Evolutionary conservation across 2,797 vertebrate genomes (phyloP).

Genomic region (Hafferia zeledoni): DNA sequence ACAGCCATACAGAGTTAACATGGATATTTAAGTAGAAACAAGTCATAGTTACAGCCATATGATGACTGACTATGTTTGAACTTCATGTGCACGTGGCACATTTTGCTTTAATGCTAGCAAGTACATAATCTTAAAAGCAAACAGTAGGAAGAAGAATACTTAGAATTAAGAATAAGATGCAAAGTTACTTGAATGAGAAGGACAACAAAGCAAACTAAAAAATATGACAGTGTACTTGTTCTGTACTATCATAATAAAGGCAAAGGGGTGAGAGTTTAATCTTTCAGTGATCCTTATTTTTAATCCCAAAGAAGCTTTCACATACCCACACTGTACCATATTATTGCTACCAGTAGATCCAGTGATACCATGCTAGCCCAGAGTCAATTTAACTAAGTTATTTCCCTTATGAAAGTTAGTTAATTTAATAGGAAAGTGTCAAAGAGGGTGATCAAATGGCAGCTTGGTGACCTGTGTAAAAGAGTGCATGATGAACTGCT

Average conservation of each 20-base stretch:
- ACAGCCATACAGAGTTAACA: background rate
- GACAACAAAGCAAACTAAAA: background rate
- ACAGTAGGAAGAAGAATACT: background rate
- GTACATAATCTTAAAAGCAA: background rate
- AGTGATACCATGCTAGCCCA: background rate
- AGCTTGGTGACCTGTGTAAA: background rate
- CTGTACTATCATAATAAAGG: background rate
- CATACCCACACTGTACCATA: background rate
- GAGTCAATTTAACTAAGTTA: background rate
- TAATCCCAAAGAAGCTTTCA: background rate
- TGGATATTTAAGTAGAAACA: rapidly evolving
- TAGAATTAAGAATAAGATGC: background rate
- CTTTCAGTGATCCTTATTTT: background rate
- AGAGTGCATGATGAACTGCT: background rate
- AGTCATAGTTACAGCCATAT: background rate
- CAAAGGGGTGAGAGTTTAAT: background rate
- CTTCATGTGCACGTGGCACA: background rate
- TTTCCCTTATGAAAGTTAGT: background rate
- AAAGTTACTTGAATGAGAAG: background rate
- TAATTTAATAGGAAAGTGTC: background rate
- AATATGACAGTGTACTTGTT: background rate
- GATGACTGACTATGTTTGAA: background rate
- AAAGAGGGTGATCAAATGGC: background rate
- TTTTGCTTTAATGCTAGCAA: background rate
- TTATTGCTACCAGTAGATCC: background rate